Percentiles rank a stretch among this genome's conserved stretches.
phyloP scores from a whole-genome alignment of 2,888 invertebrate species.

The Amphipyra berbera region DNA sequence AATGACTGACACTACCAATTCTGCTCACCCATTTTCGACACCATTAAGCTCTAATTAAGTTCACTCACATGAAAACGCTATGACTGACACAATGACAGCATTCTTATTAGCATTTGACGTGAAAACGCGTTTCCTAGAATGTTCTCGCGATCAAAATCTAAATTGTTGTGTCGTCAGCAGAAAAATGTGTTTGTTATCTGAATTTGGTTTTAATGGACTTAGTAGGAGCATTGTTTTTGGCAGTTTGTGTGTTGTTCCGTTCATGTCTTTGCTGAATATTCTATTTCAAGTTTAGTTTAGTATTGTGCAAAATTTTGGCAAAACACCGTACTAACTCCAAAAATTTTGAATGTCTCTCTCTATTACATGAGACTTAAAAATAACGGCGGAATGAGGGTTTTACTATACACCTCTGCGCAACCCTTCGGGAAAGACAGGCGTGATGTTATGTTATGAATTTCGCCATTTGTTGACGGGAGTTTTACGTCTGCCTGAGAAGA shows the following conservation, averaged over 20 bases:
- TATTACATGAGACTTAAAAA: too few relatives aligned
- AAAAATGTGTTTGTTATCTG: slow-evolving; percentile 53
- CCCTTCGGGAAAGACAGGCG: too few relatives aligned
- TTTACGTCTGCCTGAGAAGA: too few relatives aligned
- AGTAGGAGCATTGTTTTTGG: slow-evolving; percentile 31
- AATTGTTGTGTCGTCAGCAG: slow-evolving; percentile 56
- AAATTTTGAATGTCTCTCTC: too few relatives aligned
- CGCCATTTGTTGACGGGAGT: too few relatives aligned
- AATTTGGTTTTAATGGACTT: slow-evolving; percentile 44
- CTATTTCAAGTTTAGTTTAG: slow-evolving; percentile 19
- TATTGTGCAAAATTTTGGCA: slow-evolving; percentile 5
- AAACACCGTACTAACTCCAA: neutral
- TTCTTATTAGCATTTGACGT: slow-evolving; percentile 54
- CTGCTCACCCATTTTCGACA: slow-evolving; percentile 38
- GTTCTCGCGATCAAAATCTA: slow-evolving; percentile 52
- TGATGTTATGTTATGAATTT: too few relatives aligned
- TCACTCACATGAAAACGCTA: slow-evolving; percentile 50
- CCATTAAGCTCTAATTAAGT: slow-evolving; percentile 53
- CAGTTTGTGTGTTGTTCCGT: slow-evolving; percentile 34
- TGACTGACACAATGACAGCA: slow-evolving; percentile 56
- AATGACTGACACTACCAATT: slow-evolving; percentile 41
- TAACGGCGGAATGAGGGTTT: too few relatives aligned
- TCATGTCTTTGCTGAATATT: slow-evolving; percentile 27
- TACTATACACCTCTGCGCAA: too few relatives aligned
- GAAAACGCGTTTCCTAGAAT: slow-evolving; percentile 52